Base-by-base conservation (phyloP, 2,888 invertebrate genomes). In the Rhingia rostrata region DNA sequence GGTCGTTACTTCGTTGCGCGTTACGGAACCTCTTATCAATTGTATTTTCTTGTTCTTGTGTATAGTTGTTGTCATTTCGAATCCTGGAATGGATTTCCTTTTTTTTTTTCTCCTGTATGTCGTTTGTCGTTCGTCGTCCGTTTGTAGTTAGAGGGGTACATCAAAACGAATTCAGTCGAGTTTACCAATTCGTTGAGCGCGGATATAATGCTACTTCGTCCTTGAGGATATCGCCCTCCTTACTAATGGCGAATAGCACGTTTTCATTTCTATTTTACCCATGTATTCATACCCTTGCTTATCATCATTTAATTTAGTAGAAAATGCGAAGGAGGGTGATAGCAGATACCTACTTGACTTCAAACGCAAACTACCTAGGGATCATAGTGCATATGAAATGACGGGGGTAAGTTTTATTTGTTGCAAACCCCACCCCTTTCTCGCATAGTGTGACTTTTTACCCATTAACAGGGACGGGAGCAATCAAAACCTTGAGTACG, bases 261-360 rank as follows among this genome's bases (percentile, higher is more conserved):
- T 49, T 56, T 60, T 61, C 69, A 54, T 69, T 61, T 51, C 37
- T 39, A 49, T 53, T 53, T 53, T n/a, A 12, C 51, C 51, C 49
- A 47, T 47, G 10, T 37, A 22, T 9, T 4, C 9, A 4, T 41
- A 14, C 22, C 4, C 39, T 7, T 10, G 39, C 45, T 39, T 14
- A 22, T 32, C 63, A 33, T 56, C 66, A 66, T 61, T 82, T 72
- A 72, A 82, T 72, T 82, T 77, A 66, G 45, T 66, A 60, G 77
- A 82, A 82, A 82, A 77, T 67, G 39, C 32, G 6, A 39, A 43
- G 53, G 56, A 51, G 35, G 33, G 51, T 39, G 37, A 39, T 37
- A 54, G 32, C 54, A 22, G 22, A 22, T 22, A 22, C 22, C 39
- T 10, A 10, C 39, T 39, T 39, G 54, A 67, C 79, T 66, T 41